Evolutionary conservation across 2,888 invertebrate species (phyloP).

Genomic region (Allophyes oxyacanthae): DNA sequence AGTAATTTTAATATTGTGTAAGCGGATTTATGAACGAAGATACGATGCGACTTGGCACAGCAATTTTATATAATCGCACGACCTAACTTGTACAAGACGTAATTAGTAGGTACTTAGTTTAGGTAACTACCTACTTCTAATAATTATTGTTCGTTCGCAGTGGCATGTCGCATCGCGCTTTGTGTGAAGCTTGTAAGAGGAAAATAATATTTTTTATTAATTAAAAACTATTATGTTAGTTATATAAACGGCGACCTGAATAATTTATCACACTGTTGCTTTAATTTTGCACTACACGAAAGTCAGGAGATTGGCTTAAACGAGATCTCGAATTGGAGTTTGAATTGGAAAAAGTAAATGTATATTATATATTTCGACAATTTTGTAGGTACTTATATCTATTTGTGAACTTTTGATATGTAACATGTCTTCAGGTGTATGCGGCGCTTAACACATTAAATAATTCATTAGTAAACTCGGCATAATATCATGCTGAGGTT

Average conservation of each 20-base stretch:
- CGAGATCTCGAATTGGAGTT: conserved; percentile 86
- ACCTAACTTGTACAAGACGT: conserved; percentile 1
- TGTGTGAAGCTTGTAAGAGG: conserved; percentile 47
- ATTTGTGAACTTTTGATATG: conserved; percentile 11
- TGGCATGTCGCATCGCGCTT: conserved; percentile 38
- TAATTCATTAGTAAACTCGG: conserved; percentile 2
- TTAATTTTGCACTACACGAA: conserved; percentile 81
- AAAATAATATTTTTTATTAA: conserved; percentile 59
- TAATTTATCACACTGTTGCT: conserved; percentile 78
- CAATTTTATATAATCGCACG: conserved; percentile 4
- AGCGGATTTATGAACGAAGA: conserved; percentile 21
- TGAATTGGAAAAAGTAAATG: conserved; percentile 69
- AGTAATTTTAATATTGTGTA: conserved; percentile 27
- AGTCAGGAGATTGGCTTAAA: conserved; percentile 80
- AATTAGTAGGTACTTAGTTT: background rate
- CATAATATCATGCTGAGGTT: no score
- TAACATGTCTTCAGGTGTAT: conserved; percentile 26
- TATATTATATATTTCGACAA: conserved; percentile 50
- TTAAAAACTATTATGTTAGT: conserved; percentile 55
- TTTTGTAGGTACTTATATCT: conserved; percentile 30
- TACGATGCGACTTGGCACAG: conserved; percentile 18
- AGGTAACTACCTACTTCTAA: background rate
- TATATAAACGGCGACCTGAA: conserved; percentile 73
- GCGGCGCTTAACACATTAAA: conserved; percentile 36
- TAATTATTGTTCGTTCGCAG: conserved; percentile 3